Conservation (phyloP, 2,797 vertebrate genomes). For the Psittacula echo region DNA sequence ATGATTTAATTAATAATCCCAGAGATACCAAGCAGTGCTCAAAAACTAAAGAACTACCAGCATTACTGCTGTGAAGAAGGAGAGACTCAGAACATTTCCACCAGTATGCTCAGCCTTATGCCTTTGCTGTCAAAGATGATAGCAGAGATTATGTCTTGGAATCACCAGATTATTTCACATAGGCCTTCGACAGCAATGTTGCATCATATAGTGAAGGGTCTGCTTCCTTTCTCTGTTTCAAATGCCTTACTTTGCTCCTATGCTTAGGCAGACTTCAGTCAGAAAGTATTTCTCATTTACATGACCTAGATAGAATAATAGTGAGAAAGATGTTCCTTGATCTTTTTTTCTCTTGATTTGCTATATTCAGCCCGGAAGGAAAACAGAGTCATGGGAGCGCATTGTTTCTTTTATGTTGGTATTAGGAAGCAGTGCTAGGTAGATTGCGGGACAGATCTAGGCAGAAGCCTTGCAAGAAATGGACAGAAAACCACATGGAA, state of each 20-base stretch:
- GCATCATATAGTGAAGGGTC: background rate
- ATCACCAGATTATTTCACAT: slow-evolving; percentile 31
- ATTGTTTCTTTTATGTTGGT: slow-evolving; percentile 29
- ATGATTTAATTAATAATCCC: slow-evolving; percentile 58
- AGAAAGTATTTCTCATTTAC: slow-evolving; percentile 66
- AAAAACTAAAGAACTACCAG: background rate
- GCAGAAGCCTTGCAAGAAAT: slow-evolving; percentile 3
- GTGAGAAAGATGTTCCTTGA: slow-evolving; percentile 55
- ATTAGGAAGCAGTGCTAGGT: background rate
- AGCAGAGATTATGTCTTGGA: slow-evolving; percentile 22
- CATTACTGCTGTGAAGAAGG: background rate
- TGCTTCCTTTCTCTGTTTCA: background rate
- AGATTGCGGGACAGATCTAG: background rate
- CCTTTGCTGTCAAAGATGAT: slow-evolving; percentile 9
- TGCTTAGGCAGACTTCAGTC: slow-evolving; percentile 47
- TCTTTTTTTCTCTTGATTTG: slow-evolving; percentile 50
- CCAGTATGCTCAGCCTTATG: background rate
- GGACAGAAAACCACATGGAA: background rate
- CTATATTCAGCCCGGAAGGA: slow-evolving; percentile 51
- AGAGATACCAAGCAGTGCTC: background rate
- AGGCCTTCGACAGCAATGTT: background rate
- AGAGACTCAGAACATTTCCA: background rate
- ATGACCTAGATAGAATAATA: slow-evolving; percentile 69
- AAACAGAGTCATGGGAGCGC: slow-evolving; percentile 34
- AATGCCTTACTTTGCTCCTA: background rate